These are phyloP conservation scores for Caenorhabditis sp. DNA, from an alignment of 2,888 invertebrate species.

Conservation along the genomic window DNA sequence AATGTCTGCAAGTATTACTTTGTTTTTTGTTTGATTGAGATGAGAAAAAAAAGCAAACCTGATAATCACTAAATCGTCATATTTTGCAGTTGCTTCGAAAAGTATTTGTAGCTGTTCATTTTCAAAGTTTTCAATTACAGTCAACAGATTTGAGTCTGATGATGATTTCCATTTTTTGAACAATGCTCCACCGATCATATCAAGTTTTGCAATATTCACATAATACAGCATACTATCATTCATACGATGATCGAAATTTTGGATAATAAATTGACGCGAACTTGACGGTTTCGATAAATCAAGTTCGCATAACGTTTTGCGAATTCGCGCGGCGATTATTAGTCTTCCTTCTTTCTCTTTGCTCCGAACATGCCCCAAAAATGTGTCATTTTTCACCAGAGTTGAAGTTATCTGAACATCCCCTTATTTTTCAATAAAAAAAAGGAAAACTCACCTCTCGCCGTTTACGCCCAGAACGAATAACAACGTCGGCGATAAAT, in stretches of 20 bases:
- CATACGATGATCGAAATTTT: conserved; percentile 31
- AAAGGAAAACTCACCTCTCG: conserved; percentile 13
- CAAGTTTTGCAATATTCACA: conserved; percentile 20
- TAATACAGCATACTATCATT: conserved; percentile 20
- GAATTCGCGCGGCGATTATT: conserved; percentile 20
- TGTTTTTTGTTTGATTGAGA: background rate
- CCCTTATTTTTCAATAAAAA: background rate
- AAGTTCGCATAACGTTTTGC: conserved; percentile 26
- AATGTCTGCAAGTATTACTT: conserved; percentile 7
- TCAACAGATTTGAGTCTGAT: conserved; percentile 12
- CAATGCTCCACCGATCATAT: conserved; percentile 25
- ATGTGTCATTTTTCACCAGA: conserved; percentile 19
- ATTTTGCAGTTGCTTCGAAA: conserved; percentile 33
- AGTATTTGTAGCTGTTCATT: conserved; percentile 16
- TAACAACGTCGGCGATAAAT: conserved; percentile 24
- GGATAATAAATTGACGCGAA: conserved; percentile 32
- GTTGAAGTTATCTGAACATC: conserved; percentile 16
- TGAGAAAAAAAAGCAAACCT: background rate
- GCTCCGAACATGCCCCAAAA: conserved; percentile 21
- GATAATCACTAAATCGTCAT: conserved; percentile 26
- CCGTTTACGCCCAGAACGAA: conserved; percentile 23
- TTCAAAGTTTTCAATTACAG: conserved; percentile 25
- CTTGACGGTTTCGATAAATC: conserved; percentile 29
- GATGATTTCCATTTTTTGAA: conserved; percentile 37
- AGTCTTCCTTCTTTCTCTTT: conserved; percentile 32